Evolutionary conservation across 1,140 invertebrate genomes (phyloP), one percentile per base, ranked within the genome.

Genomic region (Trialeurodes vaporariorum): DNA sequence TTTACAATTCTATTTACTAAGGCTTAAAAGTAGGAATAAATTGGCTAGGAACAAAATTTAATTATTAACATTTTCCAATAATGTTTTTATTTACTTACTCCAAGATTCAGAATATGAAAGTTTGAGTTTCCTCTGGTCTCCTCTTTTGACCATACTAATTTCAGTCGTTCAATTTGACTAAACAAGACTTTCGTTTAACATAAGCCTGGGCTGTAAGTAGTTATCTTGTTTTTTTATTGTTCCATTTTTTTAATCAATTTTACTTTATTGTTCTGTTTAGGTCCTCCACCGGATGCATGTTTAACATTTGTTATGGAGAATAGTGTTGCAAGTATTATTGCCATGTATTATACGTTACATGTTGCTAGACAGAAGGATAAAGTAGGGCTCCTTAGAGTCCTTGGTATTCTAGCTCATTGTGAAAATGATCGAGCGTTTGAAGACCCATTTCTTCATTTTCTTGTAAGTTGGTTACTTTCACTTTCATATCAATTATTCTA

Each of bases 271-370:
- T 70, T 24, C 67, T 40, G 69, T 70, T 34, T 68, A 81, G 91
- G 94, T 17, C 92, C 93, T 23, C 89, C 93, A 0, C 93, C 94
- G 9, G 94, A 96, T 81, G 90, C 92, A 2, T 94, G 93, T 73
- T 91, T 93, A 78, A 90, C 91, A 1, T 96, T 93, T 75, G 87
- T 94, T 68, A 86, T 91, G 73, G 89, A 95, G 73, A 94, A 91
- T 74, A 86, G 89, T 2, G 91, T 98, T 2, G 93, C 94, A 34
- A 92, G 92, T 74, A 89, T 96, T 25, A 77, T 98, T 64, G 91
- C 94, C 1, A 95, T 97, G 91, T 97, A 98, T 78, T 97, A 98
- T 75, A 92, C 93, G 0, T 79, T 97, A 17, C 92, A 96, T 76
- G 87, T 88, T 49, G 89, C 90, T 1, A 87, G 89, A 72, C 77